Conservation (phyloP, 2,113 vertebrate genomes). For the Machaerirhynchus nigripectus region DNA sequence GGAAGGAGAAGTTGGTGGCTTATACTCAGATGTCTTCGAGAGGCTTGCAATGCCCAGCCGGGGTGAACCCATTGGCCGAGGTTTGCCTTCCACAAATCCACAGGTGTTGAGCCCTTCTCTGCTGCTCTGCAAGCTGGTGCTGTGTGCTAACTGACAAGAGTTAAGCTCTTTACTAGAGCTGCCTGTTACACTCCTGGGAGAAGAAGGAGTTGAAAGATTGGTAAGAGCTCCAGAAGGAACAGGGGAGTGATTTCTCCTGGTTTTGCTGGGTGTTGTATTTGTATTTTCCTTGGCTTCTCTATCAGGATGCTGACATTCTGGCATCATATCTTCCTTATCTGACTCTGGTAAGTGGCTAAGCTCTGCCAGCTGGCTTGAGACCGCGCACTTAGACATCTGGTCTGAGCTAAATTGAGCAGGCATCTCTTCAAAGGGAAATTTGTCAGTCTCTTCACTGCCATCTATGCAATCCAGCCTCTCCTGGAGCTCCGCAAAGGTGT, state of each 20-base stretch:
- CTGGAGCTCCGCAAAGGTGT: conserved; percentile 97
- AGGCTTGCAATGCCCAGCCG: conserved; percentile 92
- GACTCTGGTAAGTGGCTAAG: conserved; percentile 46
- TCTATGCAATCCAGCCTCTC: conserved; percentile 96
- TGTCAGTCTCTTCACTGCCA: conserved; percentile 89
- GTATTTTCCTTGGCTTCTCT: conserved; percentile 82
- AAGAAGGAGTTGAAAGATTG: conserved; percentile 71
- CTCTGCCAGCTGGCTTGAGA: conserved; percentile 55
- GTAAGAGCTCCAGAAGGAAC: conserved; percentile 34
- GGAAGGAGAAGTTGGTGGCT: conserved; percentile 87
- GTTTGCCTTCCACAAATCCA: conserved; percentile 83
- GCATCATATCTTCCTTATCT: conserved; percentile 64
- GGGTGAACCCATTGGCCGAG: conserved; percentile 90
- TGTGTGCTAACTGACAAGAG: conserved; percentile 76
- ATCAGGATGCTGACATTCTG: conserved; percentile 76
- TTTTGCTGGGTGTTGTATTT: conserved; percentile 74
- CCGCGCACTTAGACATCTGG: conserved; percentile 56
- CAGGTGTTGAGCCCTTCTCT: conserved; percentile 83
- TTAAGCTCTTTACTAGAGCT: conserved; percentile 73
- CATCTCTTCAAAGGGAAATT: conserved; percentile 90
- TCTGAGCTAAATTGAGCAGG: conserved; percentile 68
- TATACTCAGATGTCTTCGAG: conserved; percentile 93
- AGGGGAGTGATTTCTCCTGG: conserved; percentile 73
- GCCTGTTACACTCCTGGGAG: conserved; percentile 82
- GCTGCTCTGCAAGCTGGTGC: conserved; percentile 82